Evolutionary conservation across 2,888 invertebrate species (phyloP), one percentile per base, ranked within the genome.

Genomic region (Protodeltote pygarga): DNA sequence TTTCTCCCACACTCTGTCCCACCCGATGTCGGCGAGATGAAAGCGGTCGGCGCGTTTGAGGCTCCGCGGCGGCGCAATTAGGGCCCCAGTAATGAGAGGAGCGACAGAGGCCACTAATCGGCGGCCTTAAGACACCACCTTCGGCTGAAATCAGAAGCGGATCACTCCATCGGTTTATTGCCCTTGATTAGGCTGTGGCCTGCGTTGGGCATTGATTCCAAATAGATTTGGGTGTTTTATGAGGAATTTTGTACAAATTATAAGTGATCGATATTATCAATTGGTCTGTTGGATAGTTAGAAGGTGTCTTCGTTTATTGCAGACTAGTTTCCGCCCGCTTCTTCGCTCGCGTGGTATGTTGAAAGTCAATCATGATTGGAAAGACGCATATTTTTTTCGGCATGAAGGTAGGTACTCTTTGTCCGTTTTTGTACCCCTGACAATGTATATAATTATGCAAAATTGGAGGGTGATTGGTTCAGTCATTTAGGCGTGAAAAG

Each of bases 101-200:
- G 83, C 89, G 90, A 89, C 89, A 89, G 85, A 81, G 55, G 81
- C 84, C 85, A 79, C 90, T 89, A 89, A 89, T 88, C 88, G 85
- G 71, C 73, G 42, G 63, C 57, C 66, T 62, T 54, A 58, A 65
- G 49, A 54, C 60, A 52, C 64, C 60, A 61, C 51, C 58, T 52
- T 40, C 34, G 50, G 48, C 33, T 34, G 45, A 53, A 63, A 73
- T 66, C 66, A 61, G 66, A 64, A 69, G 66, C 62, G 54, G 53
- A 62, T 59, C 62, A 58, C n/a, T n/a, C n/a, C n/a, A n/a, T n/a
- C n/a, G n/a, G 40, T 54, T 63, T 66, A 71, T 66, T 31, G 49
- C 40, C 34, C 47, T 68, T 68, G 66, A 66, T 66, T 66, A 61
- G 65, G 44, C 52, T 32, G 37, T 39, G 38, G 15, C 34, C 21